These are phyloP conservation scores for Polyommatus iphigenia DNA, from an alignment of 2,888 invertebrate species.

Conservation along the genomic window DNA sequence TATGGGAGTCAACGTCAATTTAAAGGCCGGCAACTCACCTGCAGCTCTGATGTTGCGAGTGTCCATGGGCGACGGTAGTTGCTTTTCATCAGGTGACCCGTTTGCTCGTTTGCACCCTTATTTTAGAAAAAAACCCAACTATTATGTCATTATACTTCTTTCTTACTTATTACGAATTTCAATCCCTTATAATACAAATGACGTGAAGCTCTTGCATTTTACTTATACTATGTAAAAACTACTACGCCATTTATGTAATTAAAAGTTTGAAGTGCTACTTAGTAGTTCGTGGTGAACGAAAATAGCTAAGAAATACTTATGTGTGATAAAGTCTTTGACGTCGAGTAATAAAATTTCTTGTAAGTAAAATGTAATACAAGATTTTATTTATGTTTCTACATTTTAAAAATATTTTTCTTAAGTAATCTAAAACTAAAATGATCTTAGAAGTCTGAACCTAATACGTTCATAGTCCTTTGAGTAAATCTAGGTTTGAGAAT, in stretches of 20 bases:
- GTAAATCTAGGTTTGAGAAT: too few relatives aligned
- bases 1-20: too few relatives aligned
- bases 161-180: too few relatives aligned
- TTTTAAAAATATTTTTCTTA: not conserved
- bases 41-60: too few relatives aligned
- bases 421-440: not conserved
- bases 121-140: too few relatives aligned
- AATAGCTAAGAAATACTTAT: not conserved
- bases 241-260: not conserved
- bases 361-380: not conserved
- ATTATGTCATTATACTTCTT: too few relatives aligned
- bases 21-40: too few relatives aligned
- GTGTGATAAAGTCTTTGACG: not conserved
- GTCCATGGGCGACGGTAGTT: too few relatives aligned
- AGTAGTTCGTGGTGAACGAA: not conserved
- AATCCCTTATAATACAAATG: not conserved
- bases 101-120: too few relatives aligned
- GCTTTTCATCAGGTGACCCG: too few relatives aligned
- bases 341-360: not conserved
- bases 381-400: not conserved
- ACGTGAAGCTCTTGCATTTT: not conserved
- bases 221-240: not conserved
- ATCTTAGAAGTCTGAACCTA: too few relatives aligned
- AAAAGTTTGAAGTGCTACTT: slow-evolving; percentile 7
- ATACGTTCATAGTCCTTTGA: too few relatives aligned